Conservation (phyloP, 2,888 invertebrate genomes). For the Rhabditoides inermis region DNA sequence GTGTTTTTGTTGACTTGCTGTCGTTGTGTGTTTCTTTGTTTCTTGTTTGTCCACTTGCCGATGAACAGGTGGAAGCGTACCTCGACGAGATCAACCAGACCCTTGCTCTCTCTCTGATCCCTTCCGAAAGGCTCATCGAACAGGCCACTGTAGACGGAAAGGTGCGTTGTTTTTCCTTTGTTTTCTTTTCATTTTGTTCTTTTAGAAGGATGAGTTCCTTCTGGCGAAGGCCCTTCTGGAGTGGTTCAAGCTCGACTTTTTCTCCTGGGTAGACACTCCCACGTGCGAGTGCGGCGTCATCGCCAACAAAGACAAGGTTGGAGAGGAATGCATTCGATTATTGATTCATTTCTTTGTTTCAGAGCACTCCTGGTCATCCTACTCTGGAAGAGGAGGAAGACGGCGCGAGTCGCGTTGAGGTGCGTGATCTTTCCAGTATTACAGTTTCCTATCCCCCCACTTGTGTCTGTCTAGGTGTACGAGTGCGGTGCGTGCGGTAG, state of each 20-base stretch:
- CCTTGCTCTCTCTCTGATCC: slow-evolving; percentile 43
- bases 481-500: slow-evolving; percentile 42
- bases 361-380: slow-evolving; percentile 37
- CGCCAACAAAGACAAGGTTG: no score
- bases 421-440: no score
- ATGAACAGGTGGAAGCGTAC: slow-evolving; percentile 25
- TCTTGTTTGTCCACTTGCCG: no score
- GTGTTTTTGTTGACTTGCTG: no score
- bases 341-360: not conserved
- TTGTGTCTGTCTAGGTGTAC: no score
- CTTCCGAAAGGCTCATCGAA: slow-evolving; percentile 23
- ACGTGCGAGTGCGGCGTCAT: no score
- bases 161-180: no score
- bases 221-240: slow-evolving; percentile 61
- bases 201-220: slow-evolving; percentile 12
- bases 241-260: slow-evolving; percentile 90
- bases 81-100: slow-evolving; percentile 37
- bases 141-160: slow-evolving; percentile 16
- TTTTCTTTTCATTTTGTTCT: no score
- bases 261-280: slow-evolving; percentile 74
- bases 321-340: no score
- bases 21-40: no score
- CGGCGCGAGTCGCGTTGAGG: slow-evolving; percentile 58
- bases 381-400: slow-evolving; percentile 54
- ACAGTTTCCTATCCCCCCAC: no score